These are phyloP conservation scores for Dryadula phaetusa DNA, from an alignment of 2,888 invertebrate genomes.

Conservation along the genomic window DNA sequence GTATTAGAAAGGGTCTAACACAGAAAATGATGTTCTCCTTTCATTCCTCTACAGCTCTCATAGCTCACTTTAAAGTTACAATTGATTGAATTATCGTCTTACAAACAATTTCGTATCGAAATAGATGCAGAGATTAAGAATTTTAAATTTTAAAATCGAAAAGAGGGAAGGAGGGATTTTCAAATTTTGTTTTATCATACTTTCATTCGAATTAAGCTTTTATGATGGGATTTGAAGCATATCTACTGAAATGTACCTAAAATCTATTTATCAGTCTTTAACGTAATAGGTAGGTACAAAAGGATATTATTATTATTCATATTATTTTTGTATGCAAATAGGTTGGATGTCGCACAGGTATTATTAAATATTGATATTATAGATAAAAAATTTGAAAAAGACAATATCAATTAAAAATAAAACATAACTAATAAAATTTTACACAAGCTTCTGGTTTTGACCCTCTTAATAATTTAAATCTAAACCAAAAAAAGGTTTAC, in stretches of 20 bases:
- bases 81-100: slow-evolving; percentile 56
- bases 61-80: not conserved
- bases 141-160: too few species aligned
- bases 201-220: not conserved
- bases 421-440: not conserved
- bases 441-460: not conserved
- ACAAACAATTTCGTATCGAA: slow-evolving; percentile 77
- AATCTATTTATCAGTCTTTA: slow-evolving; percentile 10
- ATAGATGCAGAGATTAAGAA: slow-evolving; percentile 71
- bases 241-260: not conserved
- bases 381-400: too few species aligned
- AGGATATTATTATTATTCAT: not conserved
- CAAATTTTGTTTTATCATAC: not conserved
- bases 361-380: too few species aligned
- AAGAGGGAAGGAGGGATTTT: not conserved
- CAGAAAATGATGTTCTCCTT: slow-evolving; percentile 29
- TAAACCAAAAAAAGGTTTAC: not conserved
- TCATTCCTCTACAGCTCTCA: not conserved
- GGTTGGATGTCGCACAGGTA: not conserved
- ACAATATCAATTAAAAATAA: not conserved
- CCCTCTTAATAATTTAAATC: not conserved
- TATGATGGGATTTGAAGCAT: not conserved
- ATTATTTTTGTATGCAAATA: not conserved
- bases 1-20: slow-evolving; percentile 28
- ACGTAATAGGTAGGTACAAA: not conserved